A percentile compares a stretch with the other conserved stretches of the same genome.
These are phyloP conservation scores for Amyelois transitella DNA, from an alignment of 1,140 invertebrate species.

Conservation along the genomic window DNA sequence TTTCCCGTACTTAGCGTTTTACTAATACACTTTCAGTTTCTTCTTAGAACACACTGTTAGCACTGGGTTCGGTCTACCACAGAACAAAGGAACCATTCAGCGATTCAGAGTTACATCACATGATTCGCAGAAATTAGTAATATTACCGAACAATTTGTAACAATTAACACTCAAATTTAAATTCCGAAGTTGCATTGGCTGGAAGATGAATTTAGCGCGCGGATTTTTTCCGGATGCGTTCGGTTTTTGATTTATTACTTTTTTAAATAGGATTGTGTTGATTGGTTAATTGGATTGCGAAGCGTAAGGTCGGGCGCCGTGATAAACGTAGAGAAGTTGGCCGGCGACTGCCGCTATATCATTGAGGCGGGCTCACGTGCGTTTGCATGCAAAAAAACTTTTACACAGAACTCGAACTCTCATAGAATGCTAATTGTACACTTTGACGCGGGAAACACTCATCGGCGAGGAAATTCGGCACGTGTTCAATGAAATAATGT, in stretches of 20 bases:
- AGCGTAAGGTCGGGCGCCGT: slow-evolving; percentile 33
- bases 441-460: slow-evolving; percentile 1
- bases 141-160: slow-evolving; percentile 18
- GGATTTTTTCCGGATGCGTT: slow-evolving; percentile 13
- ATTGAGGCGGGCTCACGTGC: slow-evolving; percentile 54
- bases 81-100: slow-evolving; percentile 43
- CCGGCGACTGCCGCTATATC: slow-evolving; percentile 50
- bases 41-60: slow-evolving; percentile 43
- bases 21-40: slow-evolving; percentile 44
- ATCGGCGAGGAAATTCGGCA: slow-evolving; percentile 8
- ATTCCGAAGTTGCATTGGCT: slow-evolving; percentile 6
- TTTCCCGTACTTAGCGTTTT: slow-evolving; percentile 29
- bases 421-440: slow-evolving; percentile 24
- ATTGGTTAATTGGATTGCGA: slow-evolving; percentile 36
- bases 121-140: slow-evolving; percentile 45
- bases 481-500: slow-evolving; percentile 1
- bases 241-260: slow-evolving; percentile 9
- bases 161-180: slow-evolving; percentile 27
- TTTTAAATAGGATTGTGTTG: slow-evolving; percentile 27
- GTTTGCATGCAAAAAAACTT: slow-evolving; percentile 56
- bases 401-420: slow-evolving; percentile 40
- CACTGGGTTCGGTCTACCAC: slow-evolving; percentile 18
- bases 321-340: slow-evolving; percentile 57
- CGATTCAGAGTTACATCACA: slow-evolving; percentile 52
- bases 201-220: not conserved